A percentile compares a stretch with the other conserved stretches of the same genome.
Evolutionary conservation across 2,888 invertebrate genomes (phyloP).

Genomic region (Nephrotoma appendiculata): DNA sequence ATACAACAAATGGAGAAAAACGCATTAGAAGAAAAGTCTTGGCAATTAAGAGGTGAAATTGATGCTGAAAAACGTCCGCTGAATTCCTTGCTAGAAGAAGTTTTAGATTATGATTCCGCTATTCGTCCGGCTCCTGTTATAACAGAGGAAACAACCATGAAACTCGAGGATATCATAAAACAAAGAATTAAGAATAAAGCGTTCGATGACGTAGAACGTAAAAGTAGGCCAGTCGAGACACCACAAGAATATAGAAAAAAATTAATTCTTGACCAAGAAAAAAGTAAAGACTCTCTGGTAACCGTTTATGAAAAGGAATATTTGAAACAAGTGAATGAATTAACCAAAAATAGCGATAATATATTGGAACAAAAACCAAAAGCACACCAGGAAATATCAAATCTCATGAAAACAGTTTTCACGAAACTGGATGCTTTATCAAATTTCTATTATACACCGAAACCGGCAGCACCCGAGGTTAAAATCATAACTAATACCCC

Average conservation of each 20-base stretch:
- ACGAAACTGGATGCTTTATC: conserved; percentile 79
- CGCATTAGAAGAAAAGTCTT: conserved; percentile 69
- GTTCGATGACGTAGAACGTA: conserved; percentile 86
- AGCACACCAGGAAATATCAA: conserved; percentile 62
- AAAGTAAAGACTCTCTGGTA: conserved; percentile 83
- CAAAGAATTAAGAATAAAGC: conserved; percentile 84
- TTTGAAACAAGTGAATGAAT: conserved; percentile 46
- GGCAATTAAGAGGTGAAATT: conserved; percentile 90
- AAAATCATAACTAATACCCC: conserved; percentile 84
- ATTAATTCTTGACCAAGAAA: conserved; percentile 79
- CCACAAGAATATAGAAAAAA: conserved; percentile 76
- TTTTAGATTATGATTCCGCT: conserved; percentile 77
- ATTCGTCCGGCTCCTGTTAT: conserved; percentile 77
- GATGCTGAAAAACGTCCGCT: conserved; percentile 64
- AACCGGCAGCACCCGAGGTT: conserved; percentile 68
- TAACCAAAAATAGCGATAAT: conserved; percentile 18
- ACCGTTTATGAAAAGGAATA: conserved; percentile 89
- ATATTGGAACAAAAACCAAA: conserved; percentile 49
- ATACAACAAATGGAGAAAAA: conserved; percentile 58
- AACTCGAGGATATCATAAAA: conserved; percentile 79
- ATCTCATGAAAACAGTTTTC: conserved; percentile 62
- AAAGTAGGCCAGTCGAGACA: conserved; percentile 69
- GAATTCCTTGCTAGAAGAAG: conserved; percentile 85
- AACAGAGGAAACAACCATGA: conserved; percentile 77
- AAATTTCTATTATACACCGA: conserved; percentile 91